Conservation (phyloP, 1,140 invertebrate species). For the Phocides pigmalion region DNA sequence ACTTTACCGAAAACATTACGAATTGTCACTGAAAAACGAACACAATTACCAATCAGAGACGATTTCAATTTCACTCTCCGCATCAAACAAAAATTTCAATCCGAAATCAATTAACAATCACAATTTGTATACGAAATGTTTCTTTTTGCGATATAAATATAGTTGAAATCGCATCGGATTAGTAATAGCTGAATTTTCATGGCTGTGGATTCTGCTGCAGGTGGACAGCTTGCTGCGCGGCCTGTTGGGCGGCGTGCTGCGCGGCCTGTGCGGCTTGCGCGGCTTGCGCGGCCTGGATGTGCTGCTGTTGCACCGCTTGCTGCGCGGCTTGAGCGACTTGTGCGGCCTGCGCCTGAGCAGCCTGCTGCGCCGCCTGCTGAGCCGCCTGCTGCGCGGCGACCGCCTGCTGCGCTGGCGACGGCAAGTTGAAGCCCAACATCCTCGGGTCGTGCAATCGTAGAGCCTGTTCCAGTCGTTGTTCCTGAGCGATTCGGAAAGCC, state of each 20-base stretch:
- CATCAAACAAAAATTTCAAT: constrained; percentile 47
- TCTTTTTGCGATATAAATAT: constrained; percentile 24
- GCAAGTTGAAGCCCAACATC: constrained; percentile 80
- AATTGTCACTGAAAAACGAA: constrained; percentile 46
- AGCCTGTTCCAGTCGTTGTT: constrained; percentile 92
- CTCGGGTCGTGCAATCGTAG: constrained; percentile 88
- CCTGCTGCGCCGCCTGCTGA: constrained; percentile 46
- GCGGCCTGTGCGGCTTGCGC: constrained; percentile 62
- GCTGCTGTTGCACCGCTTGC: constrained; percentile 60
- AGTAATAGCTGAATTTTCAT: constrained; percentile 85
- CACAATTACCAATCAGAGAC: constrained; percentile 75
- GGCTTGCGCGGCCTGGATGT: constrained; percentile 54
- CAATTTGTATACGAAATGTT: constrained; percentile 37
- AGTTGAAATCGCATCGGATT: constrained; percentile 81
- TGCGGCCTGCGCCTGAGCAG: constrained; percentile 53
- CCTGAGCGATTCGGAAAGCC: constrained; percentile 89
- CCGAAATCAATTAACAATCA: constrained; percentile 40
- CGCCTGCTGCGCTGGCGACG: constrained; percentile 68
- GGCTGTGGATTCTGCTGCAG: constrained; percentile 81
- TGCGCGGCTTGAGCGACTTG: constrained; percentile 60
- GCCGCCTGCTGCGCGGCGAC: constrained; percentile 59
- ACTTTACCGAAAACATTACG: constrained; percentile 37
- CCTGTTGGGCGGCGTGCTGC: constrained; percentile 67
- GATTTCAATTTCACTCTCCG: constrained; percentile 64
- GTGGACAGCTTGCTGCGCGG: constrained; percentile 78